A percentile compares a stretch with the other conserved stretches of the same genome.
phyloP scores from a whole-genome alignment of 2,797 vertebrate species.

The Sebastes melanostomus region DNA sequence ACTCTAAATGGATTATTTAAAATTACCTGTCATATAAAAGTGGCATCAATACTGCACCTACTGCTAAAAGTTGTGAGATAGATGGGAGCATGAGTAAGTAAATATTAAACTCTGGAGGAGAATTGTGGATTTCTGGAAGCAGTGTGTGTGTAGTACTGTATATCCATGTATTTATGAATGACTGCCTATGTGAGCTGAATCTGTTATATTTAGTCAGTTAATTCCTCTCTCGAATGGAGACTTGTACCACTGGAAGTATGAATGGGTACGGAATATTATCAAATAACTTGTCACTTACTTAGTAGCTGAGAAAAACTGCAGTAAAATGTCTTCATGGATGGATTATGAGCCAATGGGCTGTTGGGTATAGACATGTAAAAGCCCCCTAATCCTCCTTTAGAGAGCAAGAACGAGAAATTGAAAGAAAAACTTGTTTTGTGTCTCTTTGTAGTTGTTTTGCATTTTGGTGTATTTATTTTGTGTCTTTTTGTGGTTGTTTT shows the following conservation, averaged over 20 bases:
- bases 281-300: neutral
- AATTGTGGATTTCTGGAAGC: neutral
- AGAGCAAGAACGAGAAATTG: neutral
- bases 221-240: neutral
- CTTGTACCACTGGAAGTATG: neutral
- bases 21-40: constrained; percentile 69
- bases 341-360: neutral
- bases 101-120: constrained; percentile 19
- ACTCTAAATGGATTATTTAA: constrained; percentile 67
- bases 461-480: too few relatives aligned
- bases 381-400: neutral
- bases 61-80: constrained; percentile 23
- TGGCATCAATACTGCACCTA: constrained; percentile 52
- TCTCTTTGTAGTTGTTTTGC: too few relatives aligned
- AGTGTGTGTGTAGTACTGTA: neutral
- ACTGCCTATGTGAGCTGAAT: neutral
- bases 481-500: too few relatives aligned
- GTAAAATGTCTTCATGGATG: neutral
- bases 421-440: neutral
- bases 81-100: neutral
- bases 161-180: neutral
- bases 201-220: neutral
- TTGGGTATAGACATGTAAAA: neutral
- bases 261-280: neutral
- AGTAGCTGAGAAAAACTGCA: neutral